Evolutionary conservation across 2,888 invertebrate species (phyloP), one percentile per base, ranked within the genome.

Genomic region (Luperina nickerlii): DNA sequence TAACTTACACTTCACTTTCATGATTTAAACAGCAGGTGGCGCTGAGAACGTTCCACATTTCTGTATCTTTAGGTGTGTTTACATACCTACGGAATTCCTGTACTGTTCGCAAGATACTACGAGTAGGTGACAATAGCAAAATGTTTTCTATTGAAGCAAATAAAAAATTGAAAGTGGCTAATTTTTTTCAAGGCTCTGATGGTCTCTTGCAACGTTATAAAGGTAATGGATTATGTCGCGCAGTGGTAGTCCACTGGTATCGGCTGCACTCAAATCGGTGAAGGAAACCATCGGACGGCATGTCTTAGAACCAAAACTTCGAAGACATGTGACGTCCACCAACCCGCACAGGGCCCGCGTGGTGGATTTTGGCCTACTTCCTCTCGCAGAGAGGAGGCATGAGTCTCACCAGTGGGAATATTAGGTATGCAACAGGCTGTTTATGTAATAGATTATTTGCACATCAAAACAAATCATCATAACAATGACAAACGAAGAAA

Each of bases 11-110:
- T n/a, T n/a, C 54, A 42, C 48, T 79, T 66, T 57, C 74, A 42
- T 63, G 62, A 66, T 76, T 76, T 27, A 38, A 72, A 83, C 74
- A 71, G 32, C 74, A 85, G 72, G 74, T 85, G 69, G 60, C 63
- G 42, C 65, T 65, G 57, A n/a, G 32, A 65, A 63, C 76, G 27
- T 38, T 65, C 63, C 20, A 54, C 38, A 65, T n/a, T 63, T 45
- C 48, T 68, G 80, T 63, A 54, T 74, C 42, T 68, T 63, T 51
- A 38, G 15, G 60, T 24, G 24, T 45, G 74, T 84, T 74, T 75
- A 83, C 54, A 38, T 69, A 63, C 15, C 32, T 32, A 38, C 18
- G 51, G 18, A 54, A 60, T 73, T 73, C 48, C 45, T 80, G 65
- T 63, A 38, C 32, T 62, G n/a, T 66, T 45, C 45, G 67, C 45